Evolutionary conservation across 2,888 invertebrate species (phyloP).

Genomic region (Scaptomyza flava): DNA sequence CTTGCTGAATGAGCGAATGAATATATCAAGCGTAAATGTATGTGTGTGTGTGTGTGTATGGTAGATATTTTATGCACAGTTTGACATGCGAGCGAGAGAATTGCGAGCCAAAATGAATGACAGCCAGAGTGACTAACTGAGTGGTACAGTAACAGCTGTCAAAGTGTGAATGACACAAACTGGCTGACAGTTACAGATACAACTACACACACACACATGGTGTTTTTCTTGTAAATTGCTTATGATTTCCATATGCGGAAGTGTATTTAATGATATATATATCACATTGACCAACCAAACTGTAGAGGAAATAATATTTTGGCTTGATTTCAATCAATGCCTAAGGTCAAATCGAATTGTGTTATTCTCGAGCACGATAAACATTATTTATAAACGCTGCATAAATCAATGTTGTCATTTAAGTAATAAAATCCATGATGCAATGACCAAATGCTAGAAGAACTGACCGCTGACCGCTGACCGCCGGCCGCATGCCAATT

Average conservation of each 20-base stretch:
- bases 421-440: slow-evolving; percentile 17
- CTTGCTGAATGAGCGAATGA: slow-evolving; percentile 79
- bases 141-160: slow-evolving; percentile 73
- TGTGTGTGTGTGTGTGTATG: slow-evolving; percentile 5
- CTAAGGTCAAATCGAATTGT: slow-evolving; percentile 38
- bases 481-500: slow-evolving; percentile 18
- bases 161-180: slow-evolving; percentile 60
- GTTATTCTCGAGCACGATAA: slow-evolving; percentile 36
- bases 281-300: background rate
- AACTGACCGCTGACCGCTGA: slow-evolving; percentile 5
- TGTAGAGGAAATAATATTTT: slow-evolving; percentile 14
- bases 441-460: background rate
- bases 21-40: slow-evolving; percentile 59
- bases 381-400: slow-evolving; percentile 45
- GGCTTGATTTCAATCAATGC: slow-evolving; percentile 14
- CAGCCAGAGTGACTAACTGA: slow-evolving; percentile 64
- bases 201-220: background rate
- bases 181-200: slow-evolving; percentile 13
- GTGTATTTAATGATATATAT: slow-evolving; percentile 25
- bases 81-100: slow-evolving; percentile 65
- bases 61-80: slow-evolving; percentile 70
- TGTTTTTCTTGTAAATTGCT: slow-evolving; percentile 40
- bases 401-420: slow-evolving; percentile 49
- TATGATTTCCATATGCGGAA: slow-evolving; percentile 38
- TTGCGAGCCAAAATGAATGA: slow-evolving; percentile 59